These are phyloP conservation scores for Trachelipus rathkii DNA, from an alignment of 1,140 invertebrate genomes.

Conservation along the genomic window DNA sequence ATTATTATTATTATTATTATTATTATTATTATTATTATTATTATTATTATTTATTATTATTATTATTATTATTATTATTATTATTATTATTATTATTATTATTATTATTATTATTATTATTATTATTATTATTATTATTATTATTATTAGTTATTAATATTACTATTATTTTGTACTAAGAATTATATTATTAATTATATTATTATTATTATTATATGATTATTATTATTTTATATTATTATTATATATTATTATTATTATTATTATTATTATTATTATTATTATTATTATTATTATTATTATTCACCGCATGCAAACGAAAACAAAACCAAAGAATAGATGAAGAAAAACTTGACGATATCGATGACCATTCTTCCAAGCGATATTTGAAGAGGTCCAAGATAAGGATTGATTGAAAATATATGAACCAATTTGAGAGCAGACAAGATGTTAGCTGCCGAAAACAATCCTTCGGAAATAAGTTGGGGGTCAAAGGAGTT, in stretches of 20 bases:
- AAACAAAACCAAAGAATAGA: constrained; percentile 75
- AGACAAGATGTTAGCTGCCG: constrained; percentile 90
- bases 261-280: constrained; percentile 11
- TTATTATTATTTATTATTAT: no score
- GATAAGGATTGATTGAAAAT: constrained; percentile 84
- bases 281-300: neutral
- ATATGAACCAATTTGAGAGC: constrained; percentile 79
- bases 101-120: constrained; percentile 22
- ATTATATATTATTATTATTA: constrained; percentile 13
- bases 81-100: neutral
- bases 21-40: no score
- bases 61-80: no score
- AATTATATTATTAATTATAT: neutral
- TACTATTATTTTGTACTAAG: no score
- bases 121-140: neutral
- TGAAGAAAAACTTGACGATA: constrained; percentile 82
- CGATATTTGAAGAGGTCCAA: constrained; percentile 80
- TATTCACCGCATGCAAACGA: constrained; percentile 71
- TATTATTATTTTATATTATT: neutral
- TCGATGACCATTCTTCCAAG: constrained; percentile 80
- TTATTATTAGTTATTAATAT: neutral
- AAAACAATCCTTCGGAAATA: constrained; percentile 89
- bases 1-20: no score
- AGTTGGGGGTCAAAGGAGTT: constrained; percentile 89
- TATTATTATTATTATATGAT: neutral